Evolutionary conservation across 1,140 invertebrate genomes (phyloP).

Genomic region (Ditylenchus dipsaci): DNA sequence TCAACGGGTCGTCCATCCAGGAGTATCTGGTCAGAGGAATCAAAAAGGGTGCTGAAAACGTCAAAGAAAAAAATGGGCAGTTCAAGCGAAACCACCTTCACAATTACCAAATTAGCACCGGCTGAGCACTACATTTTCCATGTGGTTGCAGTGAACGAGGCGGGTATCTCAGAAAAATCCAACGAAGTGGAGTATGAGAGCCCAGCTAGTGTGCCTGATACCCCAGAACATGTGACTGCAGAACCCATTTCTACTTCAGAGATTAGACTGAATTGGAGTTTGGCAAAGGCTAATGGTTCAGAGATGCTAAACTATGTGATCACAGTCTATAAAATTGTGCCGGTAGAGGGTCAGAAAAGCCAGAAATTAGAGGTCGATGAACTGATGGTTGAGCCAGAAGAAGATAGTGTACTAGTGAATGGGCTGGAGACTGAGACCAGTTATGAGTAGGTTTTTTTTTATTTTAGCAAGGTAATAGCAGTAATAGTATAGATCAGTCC

Average conservation of each 20-base stretch:
- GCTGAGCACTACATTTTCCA: constrained; percentile 43
- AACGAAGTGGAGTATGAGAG: constrained; percentile 41
- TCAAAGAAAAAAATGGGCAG: constrained; percentile 15
- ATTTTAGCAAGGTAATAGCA: too few species aligned
- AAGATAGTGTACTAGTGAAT: constrained; percentile 7
- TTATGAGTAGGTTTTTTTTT: constrained; percentile 17
- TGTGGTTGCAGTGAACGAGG: constrained; percentile 43
- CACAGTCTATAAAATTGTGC: constrained; percentile 6
- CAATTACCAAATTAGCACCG: constrained; percentile 27
- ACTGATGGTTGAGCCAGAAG: constrained; percentile 15
- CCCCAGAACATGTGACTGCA: constrained; percentile 27
- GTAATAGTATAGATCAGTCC: neutral
- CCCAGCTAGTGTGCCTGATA: constrained; percentile 35
- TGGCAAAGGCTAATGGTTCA: constrained; percentile 10
- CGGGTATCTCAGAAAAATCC: constrained; percentile 44
- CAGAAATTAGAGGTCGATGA: constrained; percentile 20
- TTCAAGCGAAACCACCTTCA: constrained; percentile 9
- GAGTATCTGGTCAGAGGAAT: constrained; percentile 34
- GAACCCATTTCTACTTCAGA: constrained; percentile 35
- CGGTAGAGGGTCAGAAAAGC: neutral
- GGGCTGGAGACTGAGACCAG: constrained; percentile 28
- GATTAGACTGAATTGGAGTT: constrained; percentile 36
- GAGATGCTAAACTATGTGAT: constrained; percentile 4
- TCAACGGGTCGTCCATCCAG: constrained; percentile 39
- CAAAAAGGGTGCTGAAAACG: neutral